phyloP scores from a whole-genome alignment of 2,888 invertebrate species.

The Colletes collaris region DNA sequence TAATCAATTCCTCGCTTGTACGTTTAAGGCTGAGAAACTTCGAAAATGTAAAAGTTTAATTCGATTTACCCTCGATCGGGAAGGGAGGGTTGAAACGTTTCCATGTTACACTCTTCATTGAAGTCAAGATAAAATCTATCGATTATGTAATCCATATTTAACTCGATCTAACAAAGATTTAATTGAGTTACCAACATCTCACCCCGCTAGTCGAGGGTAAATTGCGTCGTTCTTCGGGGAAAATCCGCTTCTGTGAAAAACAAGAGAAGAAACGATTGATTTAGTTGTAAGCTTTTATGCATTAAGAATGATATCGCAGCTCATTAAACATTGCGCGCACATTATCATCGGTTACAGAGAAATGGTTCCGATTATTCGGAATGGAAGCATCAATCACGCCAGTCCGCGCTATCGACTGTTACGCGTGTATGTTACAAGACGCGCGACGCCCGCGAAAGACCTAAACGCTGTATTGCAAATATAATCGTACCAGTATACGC shows the following conservation, averaged over 20 bases:
- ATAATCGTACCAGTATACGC: too few relatives aligned
- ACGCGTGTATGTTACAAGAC: constrained; percentile 26
- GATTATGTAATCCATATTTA: background rate
- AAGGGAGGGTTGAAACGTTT: too few relatives aligned
- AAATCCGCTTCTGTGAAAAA: constrained; percentile 38
- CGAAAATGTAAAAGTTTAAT: background rate
- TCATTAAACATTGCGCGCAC: constrained; percentile 55
- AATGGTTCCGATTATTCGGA: constrained; percentile 52
- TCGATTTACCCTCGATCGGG: background rate
- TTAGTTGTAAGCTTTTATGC: constrained; percentile 41
- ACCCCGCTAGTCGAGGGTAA: background rate
- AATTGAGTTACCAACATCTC: background rate
- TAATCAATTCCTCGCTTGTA: background rate
- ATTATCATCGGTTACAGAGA: constrained; percentile 54
- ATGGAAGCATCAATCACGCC: constrained; percentile 52
- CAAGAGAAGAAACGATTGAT: constrained; percentile 52
- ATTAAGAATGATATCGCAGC: constrained; percentile 54
- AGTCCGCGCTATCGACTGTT: constrained; percentile 37
- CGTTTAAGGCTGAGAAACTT: too few relatives aligned
- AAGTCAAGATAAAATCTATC: too few relatives aligned
- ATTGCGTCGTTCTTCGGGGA: constrained; percentile 5
- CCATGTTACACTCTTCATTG: too few relatives aligned
- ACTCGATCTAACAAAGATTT: background rate
- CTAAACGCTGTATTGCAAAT: too few relatives aligned
- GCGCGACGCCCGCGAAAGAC: constrained; percentile 2